Evolutionary conservation across 2,797 vertebrate species (phyloP).

Genomic region (Darevskia nairensis): DNA sequence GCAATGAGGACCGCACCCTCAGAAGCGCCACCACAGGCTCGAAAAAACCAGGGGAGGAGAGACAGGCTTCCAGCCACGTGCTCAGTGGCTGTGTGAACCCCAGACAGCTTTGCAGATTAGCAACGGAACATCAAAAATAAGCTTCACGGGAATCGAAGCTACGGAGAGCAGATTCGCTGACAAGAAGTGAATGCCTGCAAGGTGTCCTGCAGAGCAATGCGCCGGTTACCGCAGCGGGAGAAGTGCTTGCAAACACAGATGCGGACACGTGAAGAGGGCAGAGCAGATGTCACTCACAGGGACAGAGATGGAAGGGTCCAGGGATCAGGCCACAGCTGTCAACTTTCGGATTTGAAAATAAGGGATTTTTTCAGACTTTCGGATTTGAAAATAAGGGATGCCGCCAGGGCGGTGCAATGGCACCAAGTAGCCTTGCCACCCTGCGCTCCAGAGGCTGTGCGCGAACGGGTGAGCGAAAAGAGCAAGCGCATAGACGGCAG

Average conservation of each 20-base stretch:
- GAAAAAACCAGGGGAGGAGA: background rate
- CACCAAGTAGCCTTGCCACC: too few relatives aligned
- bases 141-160: background rate
- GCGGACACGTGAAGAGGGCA: background rate
- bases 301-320: background rate
- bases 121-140: background rate
- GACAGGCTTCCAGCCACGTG: background rate
- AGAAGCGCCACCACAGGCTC: background rate
- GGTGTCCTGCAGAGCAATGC: background rate
- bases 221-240: background rate
- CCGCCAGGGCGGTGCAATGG: too few relatives aligned
- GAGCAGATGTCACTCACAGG: constrained; percentile 19
- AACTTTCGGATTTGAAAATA: too few relatives aligned
- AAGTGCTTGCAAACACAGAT: background rate
- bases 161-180: background rate
- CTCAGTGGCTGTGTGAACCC: background rate
- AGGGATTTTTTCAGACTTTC: too few relatives aligned
- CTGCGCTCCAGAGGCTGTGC: too few relatives aligned
- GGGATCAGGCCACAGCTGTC: background rate
- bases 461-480: too few relatives aligned
- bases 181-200: background rate
- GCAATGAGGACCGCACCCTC: background rate
- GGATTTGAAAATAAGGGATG: too few relatives aligned
- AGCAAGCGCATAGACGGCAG: too few relatives aligned
- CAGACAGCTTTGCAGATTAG: background rate